phyloP scores from a whole-genome alignment of 2,797 vertebrate species.

The Sebastes flavidus region DNA sequence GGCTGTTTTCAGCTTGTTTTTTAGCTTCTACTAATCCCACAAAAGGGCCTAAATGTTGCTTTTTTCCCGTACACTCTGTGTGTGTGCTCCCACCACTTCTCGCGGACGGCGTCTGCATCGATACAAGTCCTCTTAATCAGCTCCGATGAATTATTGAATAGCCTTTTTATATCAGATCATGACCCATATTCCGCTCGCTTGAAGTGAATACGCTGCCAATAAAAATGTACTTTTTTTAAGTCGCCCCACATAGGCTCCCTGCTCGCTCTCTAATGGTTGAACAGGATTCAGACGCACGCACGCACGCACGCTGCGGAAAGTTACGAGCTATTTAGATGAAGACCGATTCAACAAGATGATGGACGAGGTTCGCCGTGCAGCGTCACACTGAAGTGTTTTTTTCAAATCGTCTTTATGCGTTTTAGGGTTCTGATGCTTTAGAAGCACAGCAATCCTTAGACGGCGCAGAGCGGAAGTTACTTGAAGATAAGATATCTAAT shows the following conservation, averaged over 20 bases:
- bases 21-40: conserved; percentile 50
- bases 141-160: conserved; percentile 76
- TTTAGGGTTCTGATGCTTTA: neutral
- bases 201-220: conserved; percentile 67
- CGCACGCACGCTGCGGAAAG: conserved; percentile 1
- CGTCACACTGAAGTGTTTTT: neutral
- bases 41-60: conserved; percentile 47
- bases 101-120: conserved; percentile 50
- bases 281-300: conserved; percentile 24
- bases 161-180: conserved; percentile 79
- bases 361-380: conserved; percentile 3
- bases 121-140: conserved; percentile 75
- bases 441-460: neutral
- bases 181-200: conserved; percentile 76
- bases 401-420: neutral
- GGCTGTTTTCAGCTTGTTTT: conserved; percentile 21
- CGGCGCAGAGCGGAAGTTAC: neutral
- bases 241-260: conserved; percentile 55
- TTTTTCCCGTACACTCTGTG: neutral
- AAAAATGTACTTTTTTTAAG: conserved; percentile 68
- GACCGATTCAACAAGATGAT: conserved; percentile 33
- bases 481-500: conserved; percentile 16
- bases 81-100: conserved; percentile 17
- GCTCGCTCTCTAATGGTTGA: conserved; percentile 20
- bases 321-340: conserved; percentile 21